These are phyloP conservation scores for Sminthurides aquaticus DNA, from an alignment of 2,888 invertebrate species.

Conservation along the genomic window DNA sequence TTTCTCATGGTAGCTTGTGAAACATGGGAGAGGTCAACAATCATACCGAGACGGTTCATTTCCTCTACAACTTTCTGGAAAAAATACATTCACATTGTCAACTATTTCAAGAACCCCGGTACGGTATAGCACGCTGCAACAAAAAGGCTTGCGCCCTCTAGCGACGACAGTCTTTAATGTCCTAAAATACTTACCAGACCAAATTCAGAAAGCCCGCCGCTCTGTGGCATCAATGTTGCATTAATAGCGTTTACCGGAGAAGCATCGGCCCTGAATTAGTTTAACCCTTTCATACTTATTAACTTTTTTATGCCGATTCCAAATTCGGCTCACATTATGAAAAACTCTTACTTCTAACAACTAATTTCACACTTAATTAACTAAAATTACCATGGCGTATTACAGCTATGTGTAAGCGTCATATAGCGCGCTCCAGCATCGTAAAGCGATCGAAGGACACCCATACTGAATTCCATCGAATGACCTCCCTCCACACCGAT, in stretches of 20 bases:
- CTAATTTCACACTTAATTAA: too few species aligned
- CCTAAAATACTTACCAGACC: slow-evolving; percentile 35
- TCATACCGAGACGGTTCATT: slow-evolving; percentile 63
- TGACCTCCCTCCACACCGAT: slow-evolving; percentile 87
- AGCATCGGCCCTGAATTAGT: slow-evolving; percentile 31
- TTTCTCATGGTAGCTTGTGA: slow-evolving; percentile 58
- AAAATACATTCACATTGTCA: background rate
- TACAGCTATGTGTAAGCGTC: slow-evolving; percentile 85
- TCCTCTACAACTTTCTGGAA: slow-evolving; percentile 47
- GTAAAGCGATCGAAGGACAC: slow-evolving; percentile 78
- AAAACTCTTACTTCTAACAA: too few species aligned
- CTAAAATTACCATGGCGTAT: slow-evolving; percentile 75
- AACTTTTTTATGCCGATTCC: too few species aligned
- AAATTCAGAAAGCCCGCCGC: slow-evolving; percentile 33
- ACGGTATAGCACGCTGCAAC: too few species aligned
- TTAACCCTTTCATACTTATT: too few species aligned
- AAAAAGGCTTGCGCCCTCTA: background rate
- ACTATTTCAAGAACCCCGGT: background rate
- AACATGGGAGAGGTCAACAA: slow-evolving; percentile 60
- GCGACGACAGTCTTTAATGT: background rate
- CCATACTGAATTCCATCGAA: slow-evolving; percentile 79
- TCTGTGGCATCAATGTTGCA: slow-evolving; percentile 23
- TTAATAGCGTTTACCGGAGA: slow-evolving; percentile 28
- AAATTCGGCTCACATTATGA: too few species aligned
- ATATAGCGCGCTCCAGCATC: slow-evolving; percentile 80